phyloP scores from a whole-genome alignment of 2,113 vertebrate genomes.

The Eulacestoma nigropectus region DNA sequence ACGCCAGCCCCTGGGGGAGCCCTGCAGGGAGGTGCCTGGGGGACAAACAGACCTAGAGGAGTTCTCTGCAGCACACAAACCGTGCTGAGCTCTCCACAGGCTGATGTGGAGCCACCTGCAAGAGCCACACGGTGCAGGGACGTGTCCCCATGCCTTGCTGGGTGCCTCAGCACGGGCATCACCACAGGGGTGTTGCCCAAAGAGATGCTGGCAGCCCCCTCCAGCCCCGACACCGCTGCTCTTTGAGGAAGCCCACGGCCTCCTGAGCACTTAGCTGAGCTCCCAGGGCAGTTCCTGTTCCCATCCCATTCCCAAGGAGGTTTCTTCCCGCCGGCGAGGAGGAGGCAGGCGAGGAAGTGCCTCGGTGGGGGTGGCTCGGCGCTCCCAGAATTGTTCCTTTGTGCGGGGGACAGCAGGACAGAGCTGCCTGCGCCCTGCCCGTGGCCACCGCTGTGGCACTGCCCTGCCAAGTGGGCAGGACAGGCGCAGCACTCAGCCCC shows the following conservation, averaged over 20 bases:
- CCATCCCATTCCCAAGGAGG: background rate
- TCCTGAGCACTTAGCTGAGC: background rate
- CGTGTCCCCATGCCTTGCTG: rapidly evolving
- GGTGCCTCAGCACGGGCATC: background rate
- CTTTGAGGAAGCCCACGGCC: background rate
- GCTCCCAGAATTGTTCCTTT: slow-evolving; percentile 73
- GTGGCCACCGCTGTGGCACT: background rate
- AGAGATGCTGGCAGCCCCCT: background rate
- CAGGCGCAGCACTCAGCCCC: background rate
- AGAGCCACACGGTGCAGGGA: rapidly evolving
- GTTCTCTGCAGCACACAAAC: background rate
- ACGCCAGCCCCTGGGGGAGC: background rate
- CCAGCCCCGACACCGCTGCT: rapidly evolving
- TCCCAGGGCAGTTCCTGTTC: background rate
- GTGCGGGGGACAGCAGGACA: background rate
- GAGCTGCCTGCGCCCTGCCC: background rate
- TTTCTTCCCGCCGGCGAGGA: background rate
- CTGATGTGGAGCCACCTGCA: background rate
- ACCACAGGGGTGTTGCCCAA: no score
- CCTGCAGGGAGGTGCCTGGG: background rate
- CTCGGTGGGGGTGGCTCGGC: background rate
- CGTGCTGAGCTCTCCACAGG: rapidly evolving
- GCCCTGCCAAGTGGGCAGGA: background rate
- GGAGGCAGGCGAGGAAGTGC: slow-evolving; percentile 30
- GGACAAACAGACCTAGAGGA: background rate